Evolutionary conservation across 2,888 invertebrate genomes (phyloP), one percentile per base, ranked within the genome.

Genomic region (Drosophila antonietae): DNA sequence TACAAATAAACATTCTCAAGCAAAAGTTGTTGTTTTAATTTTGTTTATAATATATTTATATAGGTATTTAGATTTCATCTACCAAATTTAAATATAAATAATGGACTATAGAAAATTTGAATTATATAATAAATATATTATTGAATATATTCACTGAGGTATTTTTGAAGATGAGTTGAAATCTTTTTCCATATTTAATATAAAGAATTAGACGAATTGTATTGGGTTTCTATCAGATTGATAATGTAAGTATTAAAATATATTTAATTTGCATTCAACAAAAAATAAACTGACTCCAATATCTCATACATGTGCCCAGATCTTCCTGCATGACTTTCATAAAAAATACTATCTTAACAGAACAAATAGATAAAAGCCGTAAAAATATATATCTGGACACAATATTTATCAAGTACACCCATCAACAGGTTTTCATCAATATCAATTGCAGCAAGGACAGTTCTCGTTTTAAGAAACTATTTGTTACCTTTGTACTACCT

Each of bases 1-100:
- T 72, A 64, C 33, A 20, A 78, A 80, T 80, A 78, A 80, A 80
- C 53, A 72, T 76, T 78, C 61, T 55, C 46, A 77, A 47, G 58
- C 47, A 61, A 71, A 76, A 28, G 28, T 28, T 28, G 28, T 0
- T 28, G 28, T 28, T 28, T 28, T 28, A 28, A 28, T 28, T 28
- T 28, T 20, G 0, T 28, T 28, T 1, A 28, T 28, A 28, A 28
- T 6, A 28, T 28, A 28, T 5, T 28, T 28, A 6, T 28, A 28
- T 28, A 28, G 28, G 6, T 28, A 23, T 23, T 23, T 23, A 23
- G 23, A 23, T 23, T 23, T 23, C 23, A 23, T 23, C 23, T 23
- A 23, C 23, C 23, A 23, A 12, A 35, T 35, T 35, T 35, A 0
- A 35, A 35, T 35, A 12, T 35, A 35, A 12, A 35, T 2, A 35